phyloP scores from a whole-genome alignment of 2,888 invertebrate genomes.

The Nephrotoma appendiculata region DNA sequence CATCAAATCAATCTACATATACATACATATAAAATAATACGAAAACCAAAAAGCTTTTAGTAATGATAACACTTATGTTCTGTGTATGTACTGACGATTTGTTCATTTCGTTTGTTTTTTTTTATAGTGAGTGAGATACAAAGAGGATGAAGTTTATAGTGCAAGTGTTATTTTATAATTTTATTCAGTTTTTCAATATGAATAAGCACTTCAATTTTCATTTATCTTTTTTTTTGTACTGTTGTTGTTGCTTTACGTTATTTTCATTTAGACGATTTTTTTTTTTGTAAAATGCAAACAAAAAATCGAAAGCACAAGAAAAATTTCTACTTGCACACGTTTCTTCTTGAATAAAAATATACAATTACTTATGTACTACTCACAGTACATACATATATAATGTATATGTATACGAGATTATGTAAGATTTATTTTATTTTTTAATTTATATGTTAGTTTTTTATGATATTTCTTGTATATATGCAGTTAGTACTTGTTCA shows the following conservation, averaged over 20 bases:
- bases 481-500: background rate
- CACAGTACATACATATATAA: background rate
- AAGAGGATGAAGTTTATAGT: background rate
- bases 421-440: background rate
- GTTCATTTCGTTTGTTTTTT: background rate
- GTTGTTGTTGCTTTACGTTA: background rate
- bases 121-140: background rate
- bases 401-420: background rate
- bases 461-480: background rate
- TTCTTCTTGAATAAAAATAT: background rate
- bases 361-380: background rate
- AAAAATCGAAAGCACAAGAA: background rate
- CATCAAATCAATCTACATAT: background rate
- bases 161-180: background rate
- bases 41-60: background rate
- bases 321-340: background rate
- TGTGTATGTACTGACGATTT: background rate
- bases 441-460: background rate
- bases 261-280: background rate
- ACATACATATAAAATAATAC: background rate
- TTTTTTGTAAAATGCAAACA: background rate
- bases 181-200: background rate
- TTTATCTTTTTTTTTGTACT: background rate
- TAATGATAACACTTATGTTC: background rate
- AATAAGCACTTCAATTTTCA: background rate